Evolutionary conservation across 1,140 invertebrate genomes (phyloP).

Genomic region (Trachymyrmex cornetzi): DNA sequence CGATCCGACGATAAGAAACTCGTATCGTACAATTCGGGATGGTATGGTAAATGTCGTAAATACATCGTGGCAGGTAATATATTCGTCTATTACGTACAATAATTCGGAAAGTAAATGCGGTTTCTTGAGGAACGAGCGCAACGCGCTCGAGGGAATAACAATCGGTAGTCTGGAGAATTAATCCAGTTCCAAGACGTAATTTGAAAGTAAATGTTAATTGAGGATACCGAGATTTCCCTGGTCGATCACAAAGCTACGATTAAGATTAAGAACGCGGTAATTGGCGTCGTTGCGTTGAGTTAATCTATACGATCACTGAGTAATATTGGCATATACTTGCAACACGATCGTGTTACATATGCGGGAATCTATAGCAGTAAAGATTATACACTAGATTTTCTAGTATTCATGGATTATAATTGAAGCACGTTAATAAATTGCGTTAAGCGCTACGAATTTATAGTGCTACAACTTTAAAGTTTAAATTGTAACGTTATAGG

Average conservation of each 20-base stretch:
- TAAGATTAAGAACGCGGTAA: constrained; percentile 57
- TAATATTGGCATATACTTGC: constrained; percentile 43
- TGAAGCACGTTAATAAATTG: constrained; percentile 33
- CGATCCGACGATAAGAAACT: not conserved
- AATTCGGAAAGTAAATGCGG: not conserved
- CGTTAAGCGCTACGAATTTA: constrained; percentile 40
- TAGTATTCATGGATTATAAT: constrained; percentile 40
- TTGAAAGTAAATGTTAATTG: constrained; percentile 60
- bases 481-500: constrained; percentile 30
- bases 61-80: not conserved
- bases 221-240: constrained; percentile 25
- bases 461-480: not conserved
- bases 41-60: constrained; percentile 17
- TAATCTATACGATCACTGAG: constrained; percentile 50
- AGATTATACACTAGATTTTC: constrained; percentile 30
- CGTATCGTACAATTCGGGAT: not conserved
- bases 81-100: not conserved
- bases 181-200: constrained; percentile 40
- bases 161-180: constrained; percentile 35
- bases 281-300: constrained; percentile 27
- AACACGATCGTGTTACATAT: constrained; percentile 34
- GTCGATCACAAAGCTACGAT: constrained; percentile 56
- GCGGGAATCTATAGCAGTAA: constrained; percentile 29
- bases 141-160: not conserved
- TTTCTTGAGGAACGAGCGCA: not conserved